Evolutionary conservation across 2,888 invertebrate species (phyloP).

Genomic region (Clitarchus hookeri): DNA sequence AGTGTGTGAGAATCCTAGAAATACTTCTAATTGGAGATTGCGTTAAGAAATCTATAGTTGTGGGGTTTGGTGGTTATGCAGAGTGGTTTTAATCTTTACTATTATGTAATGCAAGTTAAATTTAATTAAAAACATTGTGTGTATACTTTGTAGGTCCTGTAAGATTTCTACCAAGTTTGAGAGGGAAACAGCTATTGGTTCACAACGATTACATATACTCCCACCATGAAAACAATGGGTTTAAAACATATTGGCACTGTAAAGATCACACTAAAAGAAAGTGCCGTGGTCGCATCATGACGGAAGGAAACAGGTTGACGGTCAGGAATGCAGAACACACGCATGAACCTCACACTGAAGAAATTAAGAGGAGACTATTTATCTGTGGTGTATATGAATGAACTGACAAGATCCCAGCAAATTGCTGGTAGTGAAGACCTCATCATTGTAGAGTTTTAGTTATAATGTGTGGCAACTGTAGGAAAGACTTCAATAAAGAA

Average conservation of each 20-base stretch:
- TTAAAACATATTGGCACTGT: not conserved
- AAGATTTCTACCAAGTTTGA: not conserved
- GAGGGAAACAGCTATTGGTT: not conserved
- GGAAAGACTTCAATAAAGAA: too few relatives aligned
- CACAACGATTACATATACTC: not conserved
- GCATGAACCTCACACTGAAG: not conserved
- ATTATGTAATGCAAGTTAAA: not conserved
- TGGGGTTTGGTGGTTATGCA: not conserved
- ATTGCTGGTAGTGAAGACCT: not conserved
- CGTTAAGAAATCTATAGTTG: not conserved
- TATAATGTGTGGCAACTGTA: too few relatives aligned
- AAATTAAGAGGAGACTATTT: not conserved
- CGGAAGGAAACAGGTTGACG: not conserved
- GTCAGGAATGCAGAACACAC: not conserved
- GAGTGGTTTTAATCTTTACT: not conserved
- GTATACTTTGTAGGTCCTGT: not conserved
- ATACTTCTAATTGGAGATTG: too few relatives aligned
- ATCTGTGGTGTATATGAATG: not conserved
- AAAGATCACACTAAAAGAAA: not conserved
- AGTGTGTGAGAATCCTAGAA: too few relatives aligned
- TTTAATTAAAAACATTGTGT: not conserved
- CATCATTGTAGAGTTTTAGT: too few relatives aligned
- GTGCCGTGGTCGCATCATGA: not conserved
- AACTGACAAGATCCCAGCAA: not conserved
- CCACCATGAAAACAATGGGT: not conserved